Evolutionary conservation across 2,888 invertebrate genomes (phyloP), one percentile per base, ranked within the genome.

Genomic region (Pachliopta kotzebuea): DNA sequence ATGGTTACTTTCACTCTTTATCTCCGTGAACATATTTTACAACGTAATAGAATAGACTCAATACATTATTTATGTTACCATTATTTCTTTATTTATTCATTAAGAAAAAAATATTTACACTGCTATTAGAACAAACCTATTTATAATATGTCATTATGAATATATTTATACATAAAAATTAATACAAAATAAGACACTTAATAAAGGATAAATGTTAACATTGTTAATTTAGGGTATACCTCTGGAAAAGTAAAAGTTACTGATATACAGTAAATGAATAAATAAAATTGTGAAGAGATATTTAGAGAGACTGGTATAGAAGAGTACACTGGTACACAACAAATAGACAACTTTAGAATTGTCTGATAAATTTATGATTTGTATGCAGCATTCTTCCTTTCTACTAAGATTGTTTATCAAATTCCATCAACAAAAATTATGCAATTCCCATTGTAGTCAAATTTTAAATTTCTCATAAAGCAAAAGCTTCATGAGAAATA

Each of bases 1-100:
- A 69, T 69, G 80, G 79, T 79, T 78, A 80, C 90, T 91, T 90
- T 91, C 90, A 90, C 90, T 88, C 74, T 81, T 81, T 82, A 84
- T 85, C 78, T 82, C 6, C 8, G n/a, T 45, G 45, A 45, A 45
- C 45, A 45, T 8, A 45, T n/a, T 45, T 45, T n/a, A n/a, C n/a
- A n/a, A n/a, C n/a, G 6, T 6, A 6, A n/a, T 45, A 8, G 18
- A 45, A 45, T 45, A 45, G 18, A n/a, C 45, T n/a, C 18, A 45
- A 45, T 45, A n/a, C n/a, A 6, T 45, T 45, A 4, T 45, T 18
- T 45, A 45, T 6, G 7, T n/a, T n/a, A 18, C 8, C 18, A 45
- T n/a, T 45, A n/a, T n/a, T 45, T n/a, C 26, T n/a, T 45, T 45
- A 45, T 8, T 18, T 45, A n/a, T 45, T 37, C 14, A 14, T 37